phyloP scores from a whole-genome alignment of 2,888 invertebrate genomes.

The Agrilus mali region DNA sequence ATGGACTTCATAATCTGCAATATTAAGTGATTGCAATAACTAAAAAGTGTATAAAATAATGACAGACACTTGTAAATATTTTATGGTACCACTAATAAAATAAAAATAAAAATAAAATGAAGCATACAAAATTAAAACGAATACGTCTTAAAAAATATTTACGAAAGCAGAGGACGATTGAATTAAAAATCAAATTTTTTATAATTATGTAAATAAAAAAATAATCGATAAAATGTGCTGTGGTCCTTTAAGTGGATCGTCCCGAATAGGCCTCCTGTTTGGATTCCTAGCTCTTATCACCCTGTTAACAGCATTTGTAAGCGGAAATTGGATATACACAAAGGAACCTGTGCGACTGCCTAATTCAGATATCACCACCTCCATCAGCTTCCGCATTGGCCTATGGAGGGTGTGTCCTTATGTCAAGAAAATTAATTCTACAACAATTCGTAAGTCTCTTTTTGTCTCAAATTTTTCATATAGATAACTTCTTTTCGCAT shows the following conservation, averaged over 20 bases:
- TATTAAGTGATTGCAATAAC: too few relatives aligned
- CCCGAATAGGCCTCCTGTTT: slow-evolving; percentile 35
- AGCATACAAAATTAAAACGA: too few relatives aligned
- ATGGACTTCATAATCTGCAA: too few relatives aligned
- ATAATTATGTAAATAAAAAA: not conserved
- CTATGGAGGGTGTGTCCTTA: slow-evolving; percentile 39
- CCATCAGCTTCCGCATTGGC: slow-evolving; percentile 37
- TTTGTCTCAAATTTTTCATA: not conserved
- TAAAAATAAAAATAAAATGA: too few relatives aligned
- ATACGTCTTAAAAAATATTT: too few relatives aligned
- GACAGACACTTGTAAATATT: too few relatives aligned
- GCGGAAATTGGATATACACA: slow-evolving; percentile 39
- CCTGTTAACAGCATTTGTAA: slow-evolving; percentile 35
- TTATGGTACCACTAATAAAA: too few relatives aligned
- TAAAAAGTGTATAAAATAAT: too few relatives aligned
- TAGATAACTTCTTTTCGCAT: too few relatives aligned
- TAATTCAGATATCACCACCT: slow-evolving; percentile 31
- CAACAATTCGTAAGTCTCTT: slow-evolving; percentile 33
- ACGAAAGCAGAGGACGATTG: too few relatives aligned
- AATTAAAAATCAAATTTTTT: not conserved
- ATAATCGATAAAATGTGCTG: slow-evolving; percentile 25
- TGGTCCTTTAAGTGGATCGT: slow-evolving; percentile 28
- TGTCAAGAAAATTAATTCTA: slow-evolving; percentile 31
- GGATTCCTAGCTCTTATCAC: slow-evolving; percentile 35
- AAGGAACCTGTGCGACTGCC: slow-evolving; percentile 36